phyloP scores from a whole-genome alignment of 2,113 vertebrate species.

The Cynopterus brachyotis region DNA sequence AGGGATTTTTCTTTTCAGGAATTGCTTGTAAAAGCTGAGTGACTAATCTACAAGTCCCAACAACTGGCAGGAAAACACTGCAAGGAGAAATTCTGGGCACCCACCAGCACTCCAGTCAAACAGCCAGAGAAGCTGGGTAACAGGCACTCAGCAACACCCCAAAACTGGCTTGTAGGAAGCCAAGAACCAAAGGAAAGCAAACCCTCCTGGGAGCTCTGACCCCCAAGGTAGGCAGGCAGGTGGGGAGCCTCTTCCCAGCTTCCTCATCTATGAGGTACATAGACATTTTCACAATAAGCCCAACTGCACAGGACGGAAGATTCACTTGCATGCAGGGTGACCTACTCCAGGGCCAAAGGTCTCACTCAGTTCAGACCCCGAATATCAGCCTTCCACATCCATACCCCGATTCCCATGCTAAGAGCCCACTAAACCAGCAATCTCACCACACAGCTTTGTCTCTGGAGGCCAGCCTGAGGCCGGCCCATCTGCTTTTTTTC shows the following conservation, averaged over 20 bases:
- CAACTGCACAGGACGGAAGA: not conserved
- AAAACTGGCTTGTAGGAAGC: not conserved
- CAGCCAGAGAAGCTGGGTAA: not conserved
- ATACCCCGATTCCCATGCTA: not conserved
- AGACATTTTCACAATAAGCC: not conserved
- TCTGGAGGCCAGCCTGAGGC: slow-evolving; percentile 44
- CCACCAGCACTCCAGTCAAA: slow-evolving; percentile 30
- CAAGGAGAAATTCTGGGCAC: slow-evolving; percentile 69
- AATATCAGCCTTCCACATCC: not conserved
- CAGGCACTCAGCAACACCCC: not conserved
- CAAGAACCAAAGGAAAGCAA: not conserved
- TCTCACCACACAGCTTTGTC: slow-evolving; percentile 49
- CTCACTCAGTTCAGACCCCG: not conserved
- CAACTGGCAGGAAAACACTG: slow-evolving; percentile 77
- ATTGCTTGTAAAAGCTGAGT: slow-evolving; percentile 75
- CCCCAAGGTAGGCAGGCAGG: not conserved
- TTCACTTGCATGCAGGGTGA: not conserved
- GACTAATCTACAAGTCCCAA: slow-evolving; percentile 81
- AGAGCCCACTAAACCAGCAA: slow-evolving; percentile 27
- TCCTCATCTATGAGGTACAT: not conserved
- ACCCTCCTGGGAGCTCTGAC: not conserved
- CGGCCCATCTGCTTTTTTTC: slow-evolving; percentile 57
- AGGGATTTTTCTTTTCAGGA: slow-evolving; percentile 84
- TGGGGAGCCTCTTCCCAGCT: not conserved
- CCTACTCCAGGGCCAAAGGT: not conserved